Evolutionary conservation across 1,140 invertebrate species (phyloP), one percentile per base, ranked within the genome.

Genomic region (Drosophila orena): DNA sequence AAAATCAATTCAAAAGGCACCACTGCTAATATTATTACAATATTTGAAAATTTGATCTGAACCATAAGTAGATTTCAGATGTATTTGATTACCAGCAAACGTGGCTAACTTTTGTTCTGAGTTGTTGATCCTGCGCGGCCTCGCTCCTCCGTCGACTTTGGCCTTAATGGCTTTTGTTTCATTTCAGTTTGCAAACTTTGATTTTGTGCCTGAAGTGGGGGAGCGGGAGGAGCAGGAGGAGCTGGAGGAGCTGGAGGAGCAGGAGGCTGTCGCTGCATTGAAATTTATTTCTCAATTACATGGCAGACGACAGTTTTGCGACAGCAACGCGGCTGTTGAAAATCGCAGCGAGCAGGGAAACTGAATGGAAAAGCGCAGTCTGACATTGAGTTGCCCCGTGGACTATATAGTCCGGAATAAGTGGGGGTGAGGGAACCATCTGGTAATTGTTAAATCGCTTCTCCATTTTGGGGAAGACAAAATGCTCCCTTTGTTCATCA

Each of bases 211-310:
- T 10, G 2, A 30, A 30, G 30, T 30, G 30, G 7, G 10, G 8
- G 2, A 22, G 42, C 14, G 27, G 24, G 43, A n/a, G 24, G n/a
- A 4, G 24, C 47, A 27, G 57, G 35, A 30, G 8, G 10, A 37
- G 20, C 0, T 0, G 24, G 24, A 22, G 22, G 2, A 22, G 42
- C 14, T 27, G 24, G 43, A n/a, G 24, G n/a, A 4, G 24, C 47
- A 38, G 57, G 35, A 24, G 24, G 56, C 14, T 47, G 66, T 37
- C 44, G 53, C 15, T 68, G 71, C 53, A 75, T 52, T 65, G 40
- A 69, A 81, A 88, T 88, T 79, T 79, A 88, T 88, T 77, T 79
- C 79, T 83, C 83, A 86, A 88, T 88, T 83, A 83, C 79, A 78
- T 72, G 83, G 76, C 83, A 79, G 81, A 81, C 70, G 81, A 81